Base-by-base conservation (phyloP, 2,113 vertebrate species). In the Gavia stellata region DNA sequence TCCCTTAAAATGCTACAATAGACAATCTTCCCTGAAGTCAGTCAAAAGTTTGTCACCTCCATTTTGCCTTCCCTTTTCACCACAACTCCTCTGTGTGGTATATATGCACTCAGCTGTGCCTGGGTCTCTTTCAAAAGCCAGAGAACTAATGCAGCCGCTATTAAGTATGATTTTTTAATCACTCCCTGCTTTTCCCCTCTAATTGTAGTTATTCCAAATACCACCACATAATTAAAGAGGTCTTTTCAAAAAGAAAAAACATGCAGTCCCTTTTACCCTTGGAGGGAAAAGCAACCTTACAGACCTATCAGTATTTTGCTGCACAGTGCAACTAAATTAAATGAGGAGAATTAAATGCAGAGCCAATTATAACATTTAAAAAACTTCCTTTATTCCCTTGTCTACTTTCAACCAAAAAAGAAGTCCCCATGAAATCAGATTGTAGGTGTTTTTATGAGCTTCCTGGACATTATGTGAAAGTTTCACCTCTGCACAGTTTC, bases 101-200 rank as follows among this genome's bases (percentile, higher is more conserved):
- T 21, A 13, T 73, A 77, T 63, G 68, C 29, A 86, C 49, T 96
- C 63, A 89, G 4, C 77, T 65, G 67, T 85, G 80, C 83, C 86
- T 81, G 25, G 20, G 70, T 82, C 61, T 93, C 62, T 90, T 90
- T 96, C 63, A 89, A 95, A 96, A 96, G 50, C 79, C 80, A 88
- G 70, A 65, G 91, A 96, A 90, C 45, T 93, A 96, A 97, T 96
- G 67, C 94, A 96, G 96, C 80, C 97, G 83, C 59, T 94, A 95
- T 97, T 97, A 97, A 92, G 80, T 61, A 94, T 89, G 94, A 96
- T 97, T 84, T 97, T 96, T 96, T 96, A 98, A 98, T 97, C 95
- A 96, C 78, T 87, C 93, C 80, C 91, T 95, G 96, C 92, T 97
- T 97, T 97, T 92, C 34, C 66, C 63, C 75, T 94, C 70, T 97